Base-by-base conservation (phyloP, 2,888 invertebrate genomes). In the Xestobium rufovillosum region DNA sequence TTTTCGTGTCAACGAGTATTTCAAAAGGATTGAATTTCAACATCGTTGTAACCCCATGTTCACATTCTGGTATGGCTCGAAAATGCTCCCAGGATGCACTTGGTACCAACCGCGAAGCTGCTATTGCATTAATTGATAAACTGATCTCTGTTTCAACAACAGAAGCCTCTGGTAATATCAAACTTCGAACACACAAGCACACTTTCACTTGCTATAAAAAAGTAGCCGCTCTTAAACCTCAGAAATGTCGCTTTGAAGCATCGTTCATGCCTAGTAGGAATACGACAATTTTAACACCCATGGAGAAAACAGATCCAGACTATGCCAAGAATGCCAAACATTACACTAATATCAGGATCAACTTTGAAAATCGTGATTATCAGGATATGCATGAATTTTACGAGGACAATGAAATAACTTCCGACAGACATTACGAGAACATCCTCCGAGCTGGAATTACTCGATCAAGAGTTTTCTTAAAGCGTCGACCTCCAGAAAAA, bases 11-110 rank as follows among this genome's bases (percentile, higher is more conserved):
- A 2, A 34, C 4, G 11, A 55, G 42, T 61, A 53, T 36, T 61
- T 61, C 36, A 44, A 48, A 42, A 33, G 56, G 12, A 59, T 59
- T 27, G 57, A 60, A 48, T 61, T 58, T 39, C 57, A 59, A 38
- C 55, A 58, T 42, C 43, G 52, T 25, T 59, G 55, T 15, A 59
- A 57, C 34, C 58, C 57, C n/a, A n/a, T n/a, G n/a, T n/a, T n/a
- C n/a, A 14, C 60, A 52, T n/a, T n/a, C n/a, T n/a, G n/a, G n/a
- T 45, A 55, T 63, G 63, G 61, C 44, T 63, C 10, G 48, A 59
- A 3, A 52, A 60, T 49, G 49, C 32, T 32, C 55, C 55, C 13
- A 40, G 27, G 47, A 51, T 37, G 14, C 43, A 3, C 30, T 47
- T 29, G 14, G 14, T 8, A 31, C 36, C 14, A 14, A 26, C 11